These are phyloP conservation scores for Falco punctatus DNA, from an alignment of 2,113 vertebrate genomes.

Conservation along the genomic window DNA sequence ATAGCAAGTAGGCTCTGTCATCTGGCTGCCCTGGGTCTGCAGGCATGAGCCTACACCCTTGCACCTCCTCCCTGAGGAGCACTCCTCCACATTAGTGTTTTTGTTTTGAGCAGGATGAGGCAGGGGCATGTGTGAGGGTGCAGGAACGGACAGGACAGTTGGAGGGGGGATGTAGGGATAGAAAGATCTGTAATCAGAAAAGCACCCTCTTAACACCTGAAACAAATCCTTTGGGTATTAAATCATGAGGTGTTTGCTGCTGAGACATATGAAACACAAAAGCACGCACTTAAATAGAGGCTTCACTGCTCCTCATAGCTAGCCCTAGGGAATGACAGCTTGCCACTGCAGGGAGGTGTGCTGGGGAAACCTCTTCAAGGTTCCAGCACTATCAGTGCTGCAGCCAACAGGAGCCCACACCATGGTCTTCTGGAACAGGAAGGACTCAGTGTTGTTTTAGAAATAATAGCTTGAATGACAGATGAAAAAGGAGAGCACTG, in stretches of 20 bases:
- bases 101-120: background rate
- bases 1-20: background rate
- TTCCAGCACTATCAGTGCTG: background rate
- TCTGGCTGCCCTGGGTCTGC: background rate
- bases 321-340: background rate
- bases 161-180: background rate
- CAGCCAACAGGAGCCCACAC: background rate
- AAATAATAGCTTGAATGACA: background rate
- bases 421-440: background rate
- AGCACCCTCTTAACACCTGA: background rate
- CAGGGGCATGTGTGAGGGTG: background rate
- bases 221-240: background rate
- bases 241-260: background rate
- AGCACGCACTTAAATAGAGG: background rate
- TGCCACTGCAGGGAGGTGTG: background rate
- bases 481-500: background rate
- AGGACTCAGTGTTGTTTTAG: background rate
- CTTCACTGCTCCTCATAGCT: accelerated
- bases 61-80: background rate
- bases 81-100: accelerated
- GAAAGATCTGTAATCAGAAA: background rate
- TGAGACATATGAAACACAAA: background rate
- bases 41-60: background rate
- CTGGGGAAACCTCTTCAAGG: background rate
- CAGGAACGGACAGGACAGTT: background rate